A percentile compares a stretch with the other conserved stretches of the same genome.
phyloP scores from a whole-genome alignment of 2,888 invertebrate genomes.

The Andrena bucephala region DNA sequence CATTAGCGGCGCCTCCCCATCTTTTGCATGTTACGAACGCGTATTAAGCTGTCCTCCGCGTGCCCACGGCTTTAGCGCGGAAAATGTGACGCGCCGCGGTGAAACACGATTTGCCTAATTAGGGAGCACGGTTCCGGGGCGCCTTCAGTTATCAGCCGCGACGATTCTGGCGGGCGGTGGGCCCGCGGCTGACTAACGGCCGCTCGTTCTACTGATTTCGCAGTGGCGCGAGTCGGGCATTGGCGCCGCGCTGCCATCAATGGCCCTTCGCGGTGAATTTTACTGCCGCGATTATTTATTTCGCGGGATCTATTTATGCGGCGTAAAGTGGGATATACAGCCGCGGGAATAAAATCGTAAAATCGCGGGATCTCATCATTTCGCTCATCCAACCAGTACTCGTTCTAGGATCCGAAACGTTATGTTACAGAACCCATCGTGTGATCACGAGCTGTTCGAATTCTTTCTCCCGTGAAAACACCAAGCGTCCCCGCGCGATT shows the following conservation, averaged over 20 bases:
- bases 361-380: background rate
- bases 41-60: conserved; percentile 56
- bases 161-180: background rate
- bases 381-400: background rate
- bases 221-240: background rate
- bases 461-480: conserved; percentile 10
- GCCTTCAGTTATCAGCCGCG: conserved; percentile 13
- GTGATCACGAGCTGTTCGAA: background rate
- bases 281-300: background rate
- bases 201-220: conserved; percentile 19
- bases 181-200: background rate
- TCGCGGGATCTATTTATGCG: too few species aligned
- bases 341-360: background rate
- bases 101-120: conserved; percentile 60
- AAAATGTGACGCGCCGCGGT: conserved; percentile 44
- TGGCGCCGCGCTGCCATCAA: background rate
- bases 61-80: conserved; percentile 32
- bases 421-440: too few species aligned
- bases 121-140: conserved; percentile 38
- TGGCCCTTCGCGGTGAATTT: background rate
- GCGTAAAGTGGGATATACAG: too few species aligned
- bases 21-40: conserved; percentile 64
- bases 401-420: background rate
- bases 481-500: conserved; percentile 15
- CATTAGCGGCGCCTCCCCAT: conserved; percentile 64